Base-by-base conservation (phyloP, 2,113 vertebrate genomes). In the Acrocephalus kingi region DNA sequence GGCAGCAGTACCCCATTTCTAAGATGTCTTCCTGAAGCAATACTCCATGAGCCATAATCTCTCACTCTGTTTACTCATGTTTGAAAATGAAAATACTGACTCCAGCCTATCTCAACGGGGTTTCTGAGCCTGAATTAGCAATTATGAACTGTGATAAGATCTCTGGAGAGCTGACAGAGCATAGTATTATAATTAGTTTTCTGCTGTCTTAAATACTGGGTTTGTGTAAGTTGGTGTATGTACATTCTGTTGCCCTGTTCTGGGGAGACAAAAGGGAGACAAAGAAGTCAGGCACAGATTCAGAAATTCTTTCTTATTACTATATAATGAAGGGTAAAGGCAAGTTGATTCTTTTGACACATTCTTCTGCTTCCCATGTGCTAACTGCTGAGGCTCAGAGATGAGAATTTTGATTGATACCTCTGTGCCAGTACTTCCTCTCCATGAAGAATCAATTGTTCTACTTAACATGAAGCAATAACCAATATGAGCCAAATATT, bases 361-460 rank as follows among this genome's bases (percentile, higher is more conserved):
- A 23, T 85, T 69, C 54, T 90, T 67, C 73, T 81, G 30, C 33
- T 64, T 67, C 24, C 61, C 28, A 55, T 48, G 22, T 51, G 35
- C 68, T 80, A 81, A 55, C 52, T 72, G 25, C 10, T 39, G 63
- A 54, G 45, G 30, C 24, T 80, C 62, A 71, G 75, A 83, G 83
- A 72, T 31, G 23, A 28, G 52, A 89, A 74, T 91, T 94, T 88
- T 93, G 92, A 96, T 80, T 67, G 84, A 80, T 88, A 90, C 39
- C 48, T 94, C 85, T 90, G 82, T 86, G 87, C 64, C 41, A 67
- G 67, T 73, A 73, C 30, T 54, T 84, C 45, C 21, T 43, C 71
- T 88, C 93, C 75, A 46, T 28, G 63, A 95, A 84, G 81, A 88
- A 83, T 90, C 84, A 69, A 79, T 89, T 82, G 66, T 79, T 95